Evolutionary conservation across 2,888 invertebrate genomes (phyloP), one percentile per base, ranked within the genome.

Genomic region (Abscondita cerata): DNA sequence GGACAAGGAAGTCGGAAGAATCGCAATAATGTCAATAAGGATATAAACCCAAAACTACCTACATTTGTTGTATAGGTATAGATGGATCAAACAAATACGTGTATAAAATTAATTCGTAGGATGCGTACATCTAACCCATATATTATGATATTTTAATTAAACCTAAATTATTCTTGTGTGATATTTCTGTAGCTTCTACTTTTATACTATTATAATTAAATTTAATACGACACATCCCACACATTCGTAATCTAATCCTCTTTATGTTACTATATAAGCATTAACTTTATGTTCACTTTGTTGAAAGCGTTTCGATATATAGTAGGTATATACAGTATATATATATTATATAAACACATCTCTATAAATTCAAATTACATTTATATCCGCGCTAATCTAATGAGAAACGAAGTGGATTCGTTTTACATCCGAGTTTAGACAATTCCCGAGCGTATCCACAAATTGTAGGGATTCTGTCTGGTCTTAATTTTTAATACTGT

Each of bases 401-500:
- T 56, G 56, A 56, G 56, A 56, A 56, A 56, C 20, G 56, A 47
- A 47, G 40, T 40, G 56, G 50, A 38, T 56, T 50, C 57, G 57
- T 51, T 52, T 59, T 59, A 51, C 34, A 44, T 15, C 20, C 44
- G 44, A 52, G 52, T 47, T 59, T 52, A 52, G 51, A 59, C 47
- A 36, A 52, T 59, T 47, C 59, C 48, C 59, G 15, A 31, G 60
- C 46, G 58, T 15, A 20, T 53, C 38, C 51, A 34, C 58, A 59
- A 62, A 59, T 62, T 57, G 56, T 50, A 53, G 51, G 60, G 64
- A 56, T 59, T 64, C 59, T 56, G 51, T 52, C 63, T 56, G 57
- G 50, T 44, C 64, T 64, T 64, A 62, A 64, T 64, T 62, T 62
- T 64, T 64, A 61, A 64, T 61, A 56, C 57, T 46, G 36, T 51